Base-by-base conservation (phyloP, 2,113 vertebrate genomes). In the Eulacestoma nigropectus region DNA sequence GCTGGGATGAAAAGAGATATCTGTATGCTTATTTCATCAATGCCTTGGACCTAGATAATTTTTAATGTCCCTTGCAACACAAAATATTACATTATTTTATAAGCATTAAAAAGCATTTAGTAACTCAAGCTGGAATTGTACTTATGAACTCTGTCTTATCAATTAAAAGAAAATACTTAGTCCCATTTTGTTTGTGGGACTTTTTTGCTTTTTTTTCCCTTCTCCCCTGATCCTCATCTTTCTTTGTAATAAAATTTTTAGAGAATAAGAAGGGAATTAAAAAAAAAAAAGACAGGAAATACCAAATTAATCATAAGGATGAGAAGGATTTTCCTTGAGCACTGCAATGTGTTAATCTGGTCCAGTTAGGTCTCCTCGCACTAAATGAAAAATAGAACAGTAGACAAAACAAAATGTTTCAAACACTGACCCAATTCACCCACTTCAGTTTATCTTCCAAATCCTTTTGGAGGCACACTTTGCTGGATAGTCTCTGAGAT, bases 101-200 rank as follows among this genome's bases (percentile, higher is more conserved):
- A 87, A 78, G 7, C 6, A 33, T 22, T 84, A 52, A n/a, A 37
- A 78, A 44, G 2, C 29, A 55, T 84, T 74, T 69, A 67, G 47
- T 30, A 78, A 59, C 0, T 2, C 15, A 85, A 46, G 27, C 7
- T 56, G 26, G 80, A 78, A 72, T 47, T 13, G 16, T 33, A 89
- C 18, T 15, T 35, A 20, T 37, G 2, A 73, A 77, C 16, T 16
- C 21, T 37, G 6, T 19, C 74, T 76, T n/a, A 84, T 41, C 13
- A 57, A 29, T 29, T 57, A 42, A 59, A 87, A 90, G 6, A 16
- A 62, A 79, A 73, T 10, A n/a, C 4, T 46, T 33, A 50, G 30
- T 59, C 8, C 3, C 6, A 3, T 8, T 12, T 50, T 46, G 3
- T 47, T 18, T 39, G 21, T 22, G 7, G 6, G 25, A 4, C 2